These are phyloP conservation scores for Vanessa cardui DNA, from an alignment of 2,888 invertebrate species.

Conservation along the genomic window DNA sequence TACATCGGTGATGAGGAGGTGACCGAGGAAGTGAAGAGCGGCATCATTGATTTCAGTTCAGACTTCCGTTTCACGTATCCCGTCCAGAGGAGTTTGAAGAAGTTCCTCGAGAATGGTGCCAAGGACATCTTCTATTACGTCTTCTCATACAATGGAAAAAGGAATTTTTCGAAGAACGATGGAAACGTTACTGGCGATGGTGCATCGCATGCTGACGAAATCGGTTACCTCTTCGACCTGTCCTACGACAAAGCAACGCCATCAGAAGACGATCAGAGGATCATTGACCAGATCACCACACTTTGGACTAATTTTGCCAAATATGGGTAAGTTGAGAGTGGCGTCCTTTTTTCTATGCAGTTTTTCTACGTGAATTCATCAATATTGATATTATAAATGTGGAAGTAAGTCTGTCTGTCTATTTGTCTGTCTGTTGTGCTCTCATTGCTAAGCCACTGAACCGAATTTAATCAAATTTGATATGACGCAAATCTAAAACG, in stretches of 20 bases:
- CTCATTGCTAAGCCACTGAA: too few species aligned
- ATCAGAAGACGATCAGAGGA: conserved; percentile 48
- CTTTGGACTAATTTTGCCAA: conserved; percentile 54
- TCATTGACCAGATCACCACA: conserved; percentile 51
- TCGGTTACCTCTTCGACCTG: conserved; percentile 54
- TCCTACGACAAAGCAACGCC: conserved; percentile 37
- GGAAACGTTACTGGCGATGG: conserved; percentile 43
- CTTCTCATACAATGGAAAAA: conserved; percentile 57
- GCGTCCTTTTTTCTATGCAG: too few species aligned
- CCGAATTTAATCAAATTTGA: too few species aligned
- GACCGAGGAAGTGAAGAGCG: conserved; percentile 38
- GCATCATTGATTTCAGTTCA: conserved; percentile 51
- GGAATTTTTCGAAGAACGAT: conserved; percentile 52
- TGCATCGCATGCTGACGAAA: conserved; percentile 52
- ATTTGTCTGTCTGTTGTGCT: too few species aligned
- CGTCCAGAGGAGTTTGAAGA: conserved; percentile 47
- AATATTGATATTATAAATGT: too few species aligned
- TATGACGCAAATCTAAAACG: too few species aligned
- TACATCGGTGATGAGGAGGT: conserved; percentile 58
- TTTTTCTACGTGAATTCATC: too few species aligned
- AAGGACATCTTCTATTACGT: conserved; percentile 53
- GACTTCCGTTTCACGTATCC: conserved; percentile 53
- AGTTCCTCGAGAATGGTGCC: conserved; percentile 50
- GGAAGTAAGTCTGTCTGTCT: too few species aligned
- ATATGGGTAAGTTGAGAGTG: conserved; percentile 34